Evolutionary conservation across 1,140 invertebrate species (phyloP), one percentile per base, ranked within the genome.

Genomic region (Psix sp.): DNA sequence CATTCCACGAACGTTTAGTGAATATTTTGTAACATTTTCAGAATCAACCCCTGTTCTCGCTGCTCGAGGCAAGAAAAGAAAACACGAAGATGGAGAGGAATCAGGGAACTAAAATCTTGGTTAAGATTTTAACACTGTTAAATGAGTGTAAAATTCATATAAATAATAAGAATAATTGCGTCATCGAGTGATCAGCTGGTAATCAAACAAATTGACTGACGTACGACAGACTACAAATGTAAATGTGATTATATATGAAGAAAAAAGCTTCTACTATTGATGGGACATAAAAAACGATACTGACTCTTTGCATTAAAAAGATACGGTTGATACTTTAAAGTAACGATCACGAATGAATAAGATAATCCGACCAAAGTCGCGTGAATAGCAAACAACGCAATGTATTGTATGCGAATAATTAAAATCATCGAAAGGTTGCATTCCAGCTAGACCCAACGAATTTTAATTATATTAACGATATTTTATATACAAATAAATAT

Each of bases 1-100:
- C 16, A 29, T 39, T 6, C 17, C 16, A 10, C 5, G 36, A 6
- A 33, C 5, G 3, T 5, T 16, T 39, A 39, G 5, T 13, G 13
- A 10, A 35, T 13, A 2, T 11, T 33, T 35, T 35, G 33, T 13
- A 6, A 11, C 10, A 75, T 51, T 77, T 80, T 71, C 83, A 83
- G 89, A 90, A 49, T 71, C 84, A 57, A 83, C 88, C 76, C 88
- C 88, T 74, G 87, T 87, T 39, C 43, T 57, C 20, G 36, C 51
- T 36, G 60, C 38, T 43, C 85, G 91, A 87, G 92, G 92, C 49
- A 92, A 92, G 81, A 93, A 93, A 80, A 90, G 92, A 89, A 93
- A 93, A 89, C 88, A 90, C 77, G 92, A 93, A 77, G 90, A 90
- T 14, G 88, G 82, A 24, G 88, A 77, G 17, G 86, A 85, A 57